These are phyloP conservation scores for Dryococelus australis DNA, from an alignment of 2,888 invertebrate genomes.

Conservation along the genomic window DNA sequence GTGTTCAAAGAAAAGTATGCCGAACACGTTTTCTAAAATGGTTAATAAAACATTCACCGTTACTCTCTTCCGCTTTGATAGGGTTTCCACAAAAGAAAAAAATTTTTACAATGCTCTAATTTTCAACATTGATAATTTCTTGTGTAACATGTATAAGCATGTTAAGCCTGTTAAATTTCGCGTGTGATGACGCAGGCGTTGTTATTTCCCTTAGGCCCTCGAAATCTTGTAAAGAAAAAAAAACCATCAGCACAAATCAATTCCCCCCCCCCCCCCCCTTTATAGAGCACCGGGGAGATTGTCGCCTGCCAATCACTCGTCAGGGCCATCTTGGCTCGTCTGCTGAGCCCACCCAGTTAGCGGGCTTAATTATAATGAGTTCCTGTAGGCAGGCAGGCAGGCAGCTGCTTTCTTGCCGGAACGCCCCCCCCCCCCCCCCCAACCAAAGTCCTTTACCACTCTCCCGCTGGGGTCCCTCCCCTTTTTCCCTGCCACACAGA, in stretches of 20 bases:
- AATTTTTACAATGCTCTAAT: no score
- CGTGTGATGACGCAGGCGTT: neutral
- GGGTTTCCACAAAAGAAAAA: no score
- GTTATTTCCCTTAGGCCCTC: neutral
- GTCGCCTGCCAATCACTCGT: slow-evolving; percentile 16
- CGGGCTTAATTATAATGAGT: slow-evolving; percentile 16
- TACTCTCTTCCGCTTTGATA: no score
- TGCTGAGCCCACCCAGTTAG: neutral
- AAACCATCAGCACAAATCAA: neutral
- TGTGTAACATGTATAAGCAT: no score
- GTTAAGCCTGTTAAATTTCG: neutral
- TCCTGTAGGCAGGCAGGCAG: neutral
- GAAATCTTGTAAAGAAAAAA: neutral
- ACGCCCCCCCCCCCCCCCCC: neutral
- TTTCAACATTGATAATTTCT: no score
- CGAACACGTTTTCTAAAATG: no score
- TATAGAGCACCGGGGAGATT: neutral
- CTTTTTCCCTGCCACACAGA: neutral
- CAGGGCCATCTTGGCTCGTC: neutral
- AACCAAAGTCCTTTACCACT: neutral
- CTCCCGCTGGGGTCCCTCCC: neutral
- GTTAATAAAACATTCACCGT: no score
- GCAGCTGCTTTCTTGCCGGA: neutral
- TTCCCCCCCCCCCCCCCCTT: neutral
- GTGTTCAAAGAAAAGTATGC: no score